Evolutionary conservation across 2,797 vertebrate genomes (phyloP).

Genomic region (Percopsis omiscomaycus): DNA sequence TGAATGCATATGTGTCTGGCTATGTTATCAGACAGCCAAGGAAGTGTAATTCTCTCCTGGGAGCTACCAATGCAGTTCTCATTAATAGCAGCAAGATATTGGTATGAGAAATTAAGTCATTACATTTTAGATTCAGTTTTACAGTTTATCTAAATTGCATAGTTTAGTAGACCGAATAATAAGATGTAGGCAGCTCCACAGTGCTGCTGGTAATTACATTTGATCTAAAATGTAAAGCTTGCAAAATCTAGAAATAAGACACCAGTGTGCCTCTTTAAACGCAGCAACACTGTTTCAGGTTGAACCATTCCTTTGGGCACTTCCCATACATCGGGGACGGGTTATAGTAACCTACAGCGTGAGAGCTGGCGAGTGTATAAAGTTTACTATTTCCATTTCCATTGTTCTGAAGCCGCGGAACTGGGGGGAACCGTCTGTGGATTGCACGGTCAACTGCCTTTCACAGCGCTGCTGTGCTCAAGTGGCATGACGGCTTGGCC

Average conservation of each 20-base stretch:
- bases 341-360: slow-evolving; percentile 18
- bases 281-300: no score
- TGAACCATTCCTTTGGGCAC: slow-evolving; percentile 35
- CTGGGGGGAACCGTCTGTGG: slow-evolving; percentile 1
- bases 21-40: slow-evolving; percentile 25
- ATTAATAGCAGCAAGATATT: not conserved
- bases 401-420: slow-evolving; percentile 33
- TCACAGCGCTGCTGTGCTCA: slow-evolving; percentile 35
- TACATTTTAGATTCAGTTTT: not conserved
- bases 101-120: not conserved
- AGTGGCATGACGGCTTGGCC: slow-evolving; percentile 49
- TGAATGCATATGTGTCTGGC: slow-evolving; percentile 32
- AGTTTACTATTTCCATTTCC: slow-evolving; percentile 25
- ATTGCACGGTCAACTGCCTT: slow-evolving; percentile 44
- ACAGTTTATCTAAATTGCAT: no score
- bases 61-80: slow-evolving; percentile 2
- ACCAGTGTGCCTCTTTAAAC: not conserved
- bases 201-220: no score
- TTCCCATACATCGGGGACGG: slow-evolving; percentile 26
- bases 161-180: no score
- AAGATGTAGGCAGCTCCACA: no score
- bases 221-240: not conserved
- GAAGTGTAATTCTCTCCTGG: slow-evolving; percentile 13
- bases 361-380: slow-evolving; percentile 24
- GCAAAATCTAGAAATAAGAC: not conserved